Evolutionary conservation across 2,888 invertebrate species (phyloP).

Genomic region (Nipponacmea schrenckii): DNA sequence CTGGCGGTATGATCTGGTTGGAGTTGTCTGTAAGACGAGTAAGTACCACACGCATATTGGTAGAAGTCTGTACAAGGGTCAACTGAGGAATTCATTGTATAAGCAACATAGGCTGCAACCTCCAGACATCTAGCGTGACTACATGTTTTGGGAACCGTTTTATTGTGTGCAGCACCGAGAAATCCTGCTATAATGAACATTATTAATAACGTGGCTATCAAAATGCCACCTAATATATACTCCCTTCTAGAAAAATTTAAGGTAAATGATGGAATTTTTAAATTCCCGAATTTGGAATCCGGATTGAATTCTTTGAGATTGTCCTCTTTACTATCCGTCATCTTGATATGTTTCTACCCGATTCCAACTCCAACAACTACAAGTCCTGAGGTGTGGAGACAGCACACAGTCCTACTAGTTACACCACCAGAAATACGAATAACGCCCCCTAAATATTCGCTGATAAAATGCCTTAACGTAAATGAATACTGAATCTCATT

Average conservation of each 20-base stretch:
- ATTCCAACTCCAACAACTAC: too few relatives aligned
- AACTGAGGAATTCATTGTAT: constrained; percentile 43
- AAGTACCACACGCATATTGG: constrained; percentile 68
- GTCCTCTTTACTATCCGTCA: not conserved
- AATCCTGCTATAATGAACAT: not conserved
- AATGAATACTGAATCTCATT: too few relatives aligned
- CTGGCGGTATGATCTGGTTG: constrained; percentile 34
- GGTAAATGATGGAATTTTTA: not conserved
- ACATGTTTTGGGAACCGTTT: not conserved
- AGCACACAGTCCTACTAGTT: too few relatives aligned
- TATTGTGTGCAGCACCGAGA: not conserved
- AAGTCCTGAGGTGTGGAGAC: too few relatives aligned
- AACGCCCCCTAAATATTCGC: too few relatives aligned
- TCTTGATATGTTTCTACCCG: not conserved
- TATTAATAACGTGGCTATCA: not conserved
- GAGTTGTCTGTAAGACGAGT: constrained; percentile 63
- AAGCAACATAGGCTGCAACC: constrained; percentile 38
- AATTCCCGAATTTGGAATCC: not conserved
- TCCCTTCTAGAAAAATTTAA: not conserved
- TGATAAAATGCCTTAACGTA: too few relatives aligned
- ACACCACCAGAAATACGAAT: too few relatives aligned
- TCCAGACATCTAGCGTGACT: constrained; percentile 37
- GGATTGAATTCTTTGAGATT: not conserved
- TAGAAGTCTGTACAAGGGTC: constrained; percentile 70
- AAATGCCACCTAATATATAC: not conserved